Conservation (phyloP, 1,140 invertebrate species). For the Drosophila guanche region DNA sequence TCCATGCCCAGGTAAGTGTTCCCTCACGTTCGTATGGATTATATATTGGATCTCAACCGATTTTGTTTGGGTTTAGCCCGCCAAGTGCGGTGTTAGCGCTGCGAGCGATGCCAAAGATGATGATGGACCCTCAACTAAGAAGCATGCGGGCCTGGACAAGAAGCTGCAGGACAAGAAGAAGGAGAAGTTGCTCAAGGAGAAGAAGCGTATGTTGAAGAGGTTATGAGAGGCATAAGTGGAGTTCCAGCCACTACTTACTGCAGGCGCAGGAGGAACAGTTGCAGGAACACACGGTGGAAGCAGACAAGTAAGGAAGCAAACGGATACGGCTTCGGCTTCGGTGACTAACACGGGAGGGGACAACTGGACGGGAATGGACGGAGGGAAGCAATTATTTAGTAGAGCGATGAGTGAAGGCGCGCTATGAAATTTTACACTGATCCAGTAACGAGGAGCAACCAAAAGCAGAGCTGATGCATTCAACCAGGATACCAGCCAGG, state of each 20-base stretch:
- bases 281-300: conserved; percentile 1
- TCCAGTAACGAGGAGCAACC: conserved; percentile 36
- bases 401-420: conserved; percentile 37
- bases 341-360: conserved; percentile 13
- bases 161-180: conserved; percentile 91
- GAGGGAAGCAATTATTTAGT: conserved; percentile 22
- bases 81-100: conserved; percentile 68
- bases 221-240: conserved; percentile 88
- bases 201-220: conserved; percentile 93
- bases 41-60: neutral
- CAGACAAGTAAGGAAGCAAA: conserved; percentile 19
- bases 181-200: conserved; percentile 90
- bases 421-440: conserved; percentile 66
- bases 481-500: conserved; percentile 1
- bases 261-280: conserved; percentile 18
- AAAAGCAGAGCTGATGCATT: conserved; percentile 7
- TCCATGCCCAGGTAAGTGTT: conserved; percentile 88
- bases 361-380: conserved; percentile 9
- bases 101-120: conserved; percentile 81
- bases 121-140: conserved; percentile 91
- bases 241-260: conserved; percentile 17
- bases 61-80: conserved; percentile 49
- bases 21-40: neutral
- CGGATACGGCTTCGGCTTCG: conserved; percentile 15
- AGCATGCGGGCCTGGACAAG: conserved; percentile 90